Evolutionary conservation across 2,888 invertebrate species (phyloP), one percentile per base, ranked within the genome.

Genomic region (Arenicola marina): DNA sequence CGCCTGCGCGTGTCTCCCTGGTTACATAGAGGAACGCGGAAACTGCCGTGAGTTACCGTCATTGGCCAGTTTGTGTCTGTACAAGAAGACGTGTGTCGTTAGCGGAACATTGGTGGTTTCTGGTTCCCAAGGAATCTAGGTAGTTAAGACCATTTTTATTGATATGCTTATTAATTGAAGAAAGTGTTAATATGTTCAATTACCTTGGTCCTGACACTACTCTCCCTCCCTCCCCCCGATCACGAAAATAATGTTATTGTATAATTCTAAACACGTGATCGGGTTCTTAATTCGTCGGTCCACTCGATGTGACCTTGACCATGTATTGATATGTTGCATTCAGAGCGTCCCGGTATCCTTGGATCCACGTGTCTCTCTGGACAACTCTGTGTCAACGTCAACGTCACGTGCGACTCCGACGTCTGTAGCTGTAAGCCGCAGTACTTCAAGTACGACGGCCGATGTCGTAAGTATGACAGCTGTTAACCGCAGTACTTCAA

Each of bases 11-110:
- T 68, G 68, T 58, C 29, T 51, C 28, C 15, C 54, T 1, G 64
- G 62, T 24, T 62, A 53, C 44, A 65, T 51, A 62, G 56, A 55
- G 51, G 62, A 62, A 32, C 46, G 62, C 24, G 68, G 66, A 18
- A 32, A 48, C 34, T 68, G 68, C 43, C 46, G 68, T 68, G 43
- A 57, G 68, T 48, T 18, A 18, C 11, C 54, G n/a, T n/a, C n/a
- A n/a, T n/a, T n/a, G n/a, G n/a, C n/a, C n/a, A n/a, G n/a, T n/a
- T n/a, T n/a, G n/a, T n/a, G n/a, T n/a, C n/a, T n/a, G n/a, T n/a
- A n/a, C n/a, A n/a, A n/a, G n/a, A n/a, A n/a, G n/a, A n/a, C n/a
- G n/a, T n/a, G n/a, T n/a, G n/a, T n/a, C n/a, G n/a, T n/a, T n/a
- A n/a, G n/a, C n/a, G n/a, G n/a, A n/a, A n/a, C n/a, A n/a, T n/a